These are phyloP conservation scores for Ptychochromis oligacanthus DNA, from an alignment of 2,113 vertebrate species.

Conservation along the genomic window DNA sequence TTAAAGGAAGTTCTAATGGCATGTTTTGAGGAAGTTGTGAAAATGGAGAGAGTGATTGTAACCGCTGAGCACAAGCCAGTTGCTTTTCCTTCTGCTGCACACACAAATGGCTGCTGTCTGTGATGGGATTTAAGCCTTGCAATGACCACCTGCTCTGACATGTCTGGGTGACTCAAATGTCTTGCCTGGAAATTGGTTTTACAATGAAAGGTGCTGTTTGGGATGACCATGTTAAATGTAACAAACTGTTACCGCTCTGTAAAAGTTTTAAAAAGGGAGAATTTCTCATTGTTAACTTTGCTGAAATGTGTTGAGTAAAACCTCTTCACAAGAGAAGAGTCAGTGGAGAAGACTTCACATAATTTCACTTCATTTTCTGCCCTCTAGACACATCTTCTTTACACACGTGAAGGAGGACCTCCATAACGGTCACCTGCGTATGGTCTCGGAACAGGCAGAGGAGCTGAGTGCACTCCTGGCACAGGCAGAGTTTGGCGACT, in stretches of 20 bases:
- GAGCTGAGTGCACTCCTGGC: conserved; percentile 93
- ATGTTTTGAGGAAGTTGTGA: conserved; percentile 27
- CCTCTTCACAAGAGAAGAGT: not conserved
- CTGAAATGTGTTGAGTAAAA: no score
- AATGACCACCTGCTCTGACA: conserved; percentile 23
- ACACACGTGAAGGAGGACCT: conserved; percentile 96
- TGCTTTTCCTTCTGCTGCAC: not conserved
- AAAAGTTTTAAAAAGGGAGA: no score
- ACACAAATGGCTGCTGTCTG: conserved; percentile 7
- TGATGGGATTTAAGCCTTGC: not conserved
- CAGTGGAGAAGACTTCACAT: not conserved
- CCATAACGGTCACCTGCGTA: conserved; percentile 89
- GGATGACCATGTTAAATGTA: not conserved
- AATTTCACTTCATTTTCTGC: not conserved
- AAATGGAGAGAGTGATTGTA: not conserved
- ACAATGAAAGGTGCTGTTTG: no score
- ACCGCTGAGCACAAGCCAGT: not conserved
- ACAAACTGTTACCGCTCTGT: no score
- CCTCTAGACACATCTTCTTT: conserved; percentile 92
- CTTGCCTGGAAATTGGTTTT: not conserved
- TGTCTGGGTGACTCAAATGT: not conserved
- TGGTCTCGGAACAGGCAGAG: conserved; percentile 89
- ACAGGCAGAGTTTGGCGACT: conserved; percentile 95
- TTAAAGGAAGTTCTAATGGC: conserved; percentile 9
- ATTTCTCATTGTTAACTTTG: no score